phyloP scores from a whole-genome alignment of 2,113 vertebrate genomes.

The Neopipo cinnamomea region DNA sequence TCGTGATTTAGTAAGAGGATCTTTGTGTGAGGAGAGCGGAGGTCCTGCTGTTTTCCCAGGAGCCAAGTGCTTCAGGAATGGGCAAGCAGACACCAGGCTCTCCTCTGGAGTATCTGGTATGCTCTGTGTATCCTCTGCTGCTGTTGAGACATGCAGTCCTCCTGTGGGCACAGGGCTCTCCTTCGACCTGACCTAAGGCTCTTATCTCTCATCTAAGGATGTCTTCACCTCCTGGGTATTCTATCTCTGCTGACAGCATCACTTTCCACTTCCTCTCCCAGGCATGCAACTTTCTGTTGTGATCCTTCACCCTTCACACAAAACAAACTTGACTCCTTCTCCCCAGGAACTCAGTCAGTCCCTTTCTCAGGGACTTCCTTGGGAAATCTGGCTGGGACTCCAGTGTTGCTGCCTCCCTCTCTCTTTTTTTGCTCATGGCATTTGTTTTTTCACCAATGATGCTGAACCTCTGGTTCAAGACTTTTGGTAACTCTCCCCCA shows the following conservation, averaged over 20 bases:
- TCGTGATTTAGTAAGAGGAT: neutral
- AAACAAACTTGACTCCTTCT: neutral
- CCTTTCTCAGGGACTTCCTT: neutral
- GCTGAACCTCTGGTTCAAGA: neutral
- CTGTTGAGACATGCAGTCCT: neutral
- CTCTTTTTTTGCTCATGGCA: neutral
- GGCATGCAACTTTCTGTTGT: neutral
- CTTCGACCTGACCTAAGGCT: rapidly evolving
- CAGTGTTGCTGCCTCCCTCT: neutral
- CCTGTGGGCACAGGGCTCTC: neutral
- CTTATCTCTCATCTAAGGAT: neutral
- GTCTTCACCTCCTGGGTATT: neutral
- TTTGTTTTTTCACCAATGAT: neutral
- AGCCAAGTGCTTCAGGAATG: neutral
- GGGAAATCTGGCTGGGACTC: neutral
- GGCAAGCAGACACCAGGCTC: neutral
- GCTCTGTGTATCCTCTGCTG: neutral
- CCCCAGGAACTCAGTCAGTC: neutral
- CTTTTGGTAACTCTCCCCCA: neutral
- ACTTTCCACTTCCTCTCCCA: neutral
- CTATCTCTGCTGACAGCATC: neutral
- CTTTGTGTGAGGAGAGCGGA: neutral
- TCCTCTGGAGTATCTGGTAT: neutral
- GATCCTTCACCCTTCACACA: neutral
- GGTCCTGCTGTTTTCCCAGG: neutral